Base-by-base conservation (phyloP, 2,888 invertebrate species). In the Belgica antarctica region DNA sequence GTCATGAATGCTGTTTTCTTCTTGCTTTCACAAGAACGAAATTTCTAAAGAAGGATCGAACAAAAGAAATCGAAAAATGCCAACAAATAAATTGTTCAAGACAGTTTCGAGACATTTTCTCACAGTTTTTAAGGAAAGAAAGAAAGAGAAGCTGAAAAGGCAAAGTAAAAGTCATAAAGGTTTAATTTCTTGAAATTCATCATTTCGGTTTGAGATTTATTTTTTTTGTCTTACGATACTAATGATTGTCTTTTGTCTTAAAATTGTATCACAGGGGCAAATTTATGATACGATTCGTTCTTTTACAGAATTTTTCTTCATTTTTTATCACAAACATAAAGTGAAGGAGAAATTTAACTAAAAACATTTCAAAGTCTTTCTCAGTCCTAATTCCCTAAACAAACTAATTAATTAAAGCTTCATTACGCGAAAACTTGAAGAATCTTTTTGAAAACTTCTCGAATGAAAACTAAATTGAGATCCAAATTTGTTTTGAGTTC, bases 401-500 rank as follows among this genome's bases (percentile, higher is more conserved):
- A 34, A 62, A 62, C 34, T 24, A 65, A 47, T 61, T 28, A 61
- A 34, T 65, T 65, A 65, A 65, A 65, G 65, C 65, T 65, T 62
- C 36, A 24, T 34, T 62, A 15, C 24, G 34, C 36, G 22, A 47
- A 47, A 65, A 65, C 47, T n/a, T n/a, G n/a, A 65, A 68, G 57
- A 68, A 68, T 57, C 68, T 68, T n/a, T n/a, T n/a, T n/a, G n/a
- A n/a, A 57, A 52, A 52, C 17, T 8, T 22, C 22, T 17, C 52
- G 52, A 46, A 19, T 8, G 17, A 41, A 22, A 31, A 65, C 41
- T 46, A n/a, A n/a, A n/a, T 19, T 68, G 68, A 68, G 68, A 68
- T 68, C 68, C 52, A 68, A 68, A 31, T 24, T 66, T 27, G n/a
- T 68, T 68, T 66, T 66, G 66, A 52, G 66, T 47, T 52, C 15